phyloP scores from a whole-genome alignment of 2,797 vertebrate genomes.

The Sebastes steindachneri region DNA sequence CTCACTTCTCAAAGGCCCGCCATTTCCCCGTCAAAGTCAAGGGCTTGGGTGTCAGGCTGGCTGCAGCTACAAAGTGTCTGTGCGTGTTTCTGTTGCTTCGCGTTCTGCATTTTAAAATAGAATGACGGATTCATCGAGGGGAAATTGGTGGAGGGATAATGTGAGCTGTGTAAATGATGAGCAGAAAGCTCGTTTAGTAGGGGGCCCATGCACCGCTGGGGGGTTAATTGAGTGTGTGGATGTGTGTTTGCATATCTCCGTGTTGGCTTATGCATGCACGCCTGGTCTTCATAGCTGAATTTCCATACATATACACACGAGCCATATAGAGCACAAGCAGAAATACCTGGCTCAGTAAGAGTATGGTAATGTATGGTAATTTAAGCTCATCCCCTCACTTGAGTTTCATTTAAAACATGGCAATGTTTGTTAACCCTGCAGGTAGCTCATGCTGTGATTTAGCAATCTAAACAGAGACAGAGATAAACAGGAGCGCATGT shows the following conservation, averaged over 20 bases:
- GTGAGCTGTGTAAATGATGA: conserved; percentile 49
- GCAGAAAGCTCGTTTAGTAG: conserved; percentile 26
- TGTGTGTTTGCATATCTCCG: conserved; percentile 51
- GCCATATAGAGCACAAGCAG: conserved; percentile 9
- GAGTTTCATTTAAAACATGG: conserved; percentile 55
- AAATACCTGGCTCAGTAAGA: conserved; percentile 25
- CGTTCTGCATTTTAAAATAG: conserved; percentile 28
- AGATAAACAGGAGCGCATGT: conserved; percentile 23
- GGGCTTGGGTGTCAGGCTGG: conserved; percentile 4
- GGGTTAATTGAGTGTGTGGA: conserved; percentile 54
- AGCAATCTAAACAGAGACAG: conserved; percentile 32
- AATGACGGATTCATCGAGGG: conserved; percentile 35
- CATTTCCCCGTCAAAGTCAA: conserved; percentile 53
- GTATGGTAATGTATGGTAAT: conserved; percentile 67
- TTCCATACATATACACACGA: conserved; percentile 46
- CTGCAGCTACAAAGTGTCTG: neutral
- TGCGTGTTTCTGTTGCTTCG: conserved; percentile 4
- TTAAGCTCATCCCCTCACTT: conserved; percentile 32
- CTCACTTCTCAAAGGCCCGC: conserved; percentile 20
- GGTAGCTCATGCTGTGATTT: conserved; percentile 54
- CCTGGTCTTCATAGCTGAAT: conserved; percentile 16
- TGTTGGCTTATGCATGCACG: conserved; percentile 7
- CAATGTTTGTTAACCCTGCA: conserved; percentile 54
- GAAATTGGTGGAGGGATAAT: conserved; percentile 39
- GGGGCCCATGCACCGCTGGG: conserved; percentile 18